Conservation (phyloP, 2,888 invertebrate species). For the Drosophila putrida region DNA sequence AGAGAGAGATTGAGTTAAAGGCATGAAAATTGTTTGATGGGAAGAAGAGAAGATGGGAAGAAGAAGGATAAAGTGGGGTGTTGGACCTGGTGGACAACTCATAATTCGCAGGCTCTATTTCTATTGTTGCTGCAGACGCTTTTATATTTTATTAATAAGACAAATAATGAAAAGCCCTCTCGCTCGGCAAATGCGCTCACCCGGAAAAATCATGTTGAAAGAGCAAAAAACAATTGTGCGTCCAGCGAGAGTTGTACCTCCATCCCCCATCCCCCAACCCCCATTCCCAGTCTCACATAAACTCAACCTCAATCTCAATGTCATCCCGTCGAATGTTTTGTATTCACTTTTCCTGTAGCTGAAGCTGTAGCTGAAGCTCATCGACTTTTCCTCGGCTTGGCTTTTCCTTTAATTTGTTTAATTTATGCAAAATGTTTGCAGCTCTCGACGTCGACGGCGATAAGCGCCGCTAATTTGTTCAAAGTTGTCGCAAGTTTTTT, state of each 20-base stretch:
- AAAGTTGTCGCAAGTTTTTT: constrained; percentile 70
- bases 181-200: constrained; percentile 59
- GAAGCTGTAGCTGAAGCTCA: constrained; percentile 1
- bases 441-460: constrained; percentile 48
- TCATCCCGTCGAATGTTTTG: constrained; percentile 37
- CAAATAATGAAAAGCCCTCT: constrained; percentile 66
- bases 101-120: constrained; percentile 48
- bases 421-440: constrained; percentile 80
- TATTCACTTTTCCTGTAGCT: constrained; percentile 38
- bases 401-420: constrained; percentile 76
- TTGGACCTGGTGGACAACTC: constrained; percentile 29
- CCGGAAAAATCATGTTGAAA: constrained; percentile 63
- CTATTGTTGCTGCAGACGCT: constrained; percentile 42
- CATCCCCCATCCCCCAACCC: background rate
- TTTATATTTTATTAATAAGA: constrained; percentile 67
- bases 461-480: constrained; percentile 77
- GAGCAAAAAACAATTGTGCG: constrained; percentile 8
- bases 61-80: background rate
- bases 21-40: constrained; percentile 1
- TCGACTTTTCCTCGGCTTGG: constrained; percentile 30
- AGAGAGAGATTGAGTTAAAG: background rate
- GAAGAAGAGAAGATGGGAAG: background rate
- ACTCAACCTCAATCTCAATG: constrained; percentile 22
- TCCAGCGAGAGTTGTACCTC: background rate
- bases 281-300: background rate